phyloP scores from a whole-genome alignment of 92 coral and sea anemone species.

The Pocillopora grandis region DNA sequence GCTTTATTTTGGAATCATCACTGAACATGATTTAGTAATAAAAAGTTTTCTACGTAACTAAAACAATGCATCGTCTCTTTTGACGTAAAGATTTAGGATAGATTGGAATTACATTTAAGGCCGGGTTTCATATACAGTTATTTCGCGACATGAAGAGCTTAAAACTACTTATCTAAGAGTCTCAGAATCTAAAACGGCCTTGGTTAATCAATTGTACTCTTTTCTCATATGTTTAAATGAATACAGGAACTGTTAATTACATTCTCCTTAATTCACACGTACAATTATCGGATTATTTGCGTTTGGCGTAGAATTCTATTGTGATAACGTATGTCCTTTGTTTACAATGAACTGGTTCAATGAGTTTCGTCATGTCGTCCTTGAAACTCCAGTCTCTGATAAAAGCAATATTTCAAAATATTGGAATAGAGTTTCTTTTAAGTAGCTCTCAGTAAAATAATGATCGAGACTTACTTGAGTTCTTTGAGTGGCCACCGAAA shows the following conservation, averaged over 20 bases:
- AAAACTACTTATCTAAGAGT: neutral
- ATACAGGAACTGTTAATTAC: constrained; percentile 32
- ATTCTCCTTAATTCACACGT: constrained; percentile 16
- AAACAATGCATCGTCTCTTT: neutral
- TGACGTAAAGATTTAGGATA: neutral
- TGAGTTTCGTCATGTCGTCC: neutral
- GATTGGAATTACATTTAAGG: neutral
- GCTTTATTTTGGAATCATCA: too few species aligned
- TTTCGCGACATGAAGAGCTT: too few species aligned
- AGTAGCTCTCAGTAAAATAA: too few species aligned
- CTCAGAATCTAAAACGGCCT: neutral
- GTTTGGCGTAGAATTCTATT: neutral
- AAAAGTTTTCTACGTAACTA: neutral
- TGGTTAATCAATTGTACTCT: neutral
- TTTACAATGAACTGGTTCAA: neutral
- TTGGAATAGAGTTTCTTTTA: too few species aligned
- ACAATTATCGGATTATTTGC: constrained; percentile 25
- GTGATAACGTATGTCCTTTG: neutral
- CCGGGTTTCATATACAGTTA: neutral
- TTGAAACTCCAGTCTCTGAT: too few species aligned
- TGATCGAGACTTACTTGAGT: too few species aligned
- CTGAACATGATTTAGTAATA: too few species aligned
- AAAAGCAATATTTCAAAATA: too few species aligned
- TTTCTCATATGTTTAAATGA: neutral
- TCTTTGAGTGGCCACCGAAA: too few species aligned